phyloP scores from a whole-genome alignment of 2,797 vertebrate species.

The Hippoglossus hippoglossus region DNA sequence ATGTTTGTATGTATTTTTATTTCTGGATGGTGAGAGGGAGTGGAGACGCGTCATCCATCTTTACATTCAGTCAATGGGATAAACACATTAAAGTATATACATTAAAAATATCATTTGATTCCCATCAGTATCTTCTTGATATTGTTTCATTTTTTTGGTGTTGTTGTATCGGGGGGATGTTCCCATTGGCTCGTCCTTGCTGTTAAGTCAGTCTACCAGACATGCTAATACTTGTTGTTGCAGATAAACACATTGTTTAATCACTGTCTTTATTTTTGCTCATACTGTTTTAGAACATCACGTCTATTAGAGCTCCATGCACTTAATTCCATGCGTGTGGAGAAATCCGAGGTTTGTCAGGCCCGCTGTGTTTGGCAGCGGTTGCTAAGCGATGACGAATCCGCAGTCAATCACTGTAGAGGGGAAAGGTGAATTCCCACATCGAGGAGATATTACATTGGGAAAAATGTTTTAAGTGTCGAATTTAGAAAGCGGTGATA shows the following conservation, averaged over 20 bases:
- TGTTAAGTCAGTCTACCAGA: too few species aligned
- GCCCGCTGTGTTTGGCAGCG: neutral
- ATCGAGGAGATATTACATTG: conserved; percentile 13
- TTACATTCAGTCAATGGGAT: too few species aligned
- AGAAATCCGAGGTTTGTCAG: conserved; percentile 1
- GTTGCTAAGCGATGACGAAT: conserved; percentile 1
- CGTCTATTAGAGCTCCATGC: neutral
- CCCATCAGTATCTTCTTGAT: too few species aligned
- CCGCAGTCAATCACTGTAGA: neutral
- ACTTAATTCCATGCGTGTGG: neutral
- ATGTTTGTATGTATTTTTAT: too few species aligned
- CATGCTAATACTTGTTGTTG: neutral
- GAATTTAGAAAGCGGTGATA: conserved; percentile 24
- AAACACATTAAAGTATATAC: neutral
- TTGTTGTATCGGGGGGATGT: too few species aligned
- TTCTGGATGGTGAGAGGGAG: too few species aligned
- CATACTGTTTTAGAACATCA: neutral
- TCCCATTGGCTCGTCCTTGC: too few species aligned
- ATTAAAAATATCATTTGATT: neutral
- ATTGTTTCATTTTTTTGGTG: too few species aligned
- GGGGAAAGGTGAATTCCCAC: neutral
- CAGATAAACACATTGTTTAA: neutral
- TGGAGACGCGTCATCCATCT: too few species aligned
- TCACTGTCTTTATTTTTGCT: neutral
- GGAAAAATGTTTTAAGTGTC: conserved; percentile 1